Conservation (phyloP, 2,113 vertebrate genomes). For the Trogon surrucura region DNA sequence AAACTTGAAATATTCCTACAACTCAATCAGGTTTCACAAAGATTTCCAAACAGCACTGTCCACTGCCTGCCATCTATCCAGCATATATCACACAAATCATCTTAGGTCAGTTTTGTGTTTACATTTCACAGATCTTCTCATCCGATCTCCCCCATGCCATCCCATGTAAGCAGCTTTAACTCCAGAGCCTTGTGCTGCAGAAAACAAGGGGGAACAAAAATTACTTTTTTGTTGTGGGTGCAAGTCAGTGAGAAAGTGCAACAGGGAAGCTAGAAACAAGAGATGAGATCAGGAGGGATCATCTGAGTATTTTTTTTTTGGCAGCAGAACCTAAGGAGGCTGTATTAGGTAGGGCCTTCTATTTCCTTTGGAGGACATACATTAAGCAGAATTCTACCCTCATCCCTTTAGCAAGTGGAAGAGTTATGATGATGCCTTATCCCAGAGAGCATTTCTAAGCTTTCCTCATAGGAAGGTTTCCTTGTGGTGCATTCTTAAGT, state of each 20-base stretch:
- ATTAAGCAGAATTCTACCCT: not conserved
- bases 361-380: not conserved
- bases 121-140: not conserved
- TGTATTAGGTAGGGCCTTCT: not conserved
- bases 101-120: rapidly evolving
- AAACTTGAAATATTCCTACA: not conserved
- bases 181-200: not conserved
- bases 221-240: not conserved
- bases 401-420: conserved; percentile 32
- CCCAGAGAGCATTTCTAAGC: conserved; percentile 53
- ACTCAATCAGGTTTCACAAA: not conserved
- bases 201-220: not conserved
- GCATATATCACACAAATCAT: not conserved
- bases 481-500: conserved; percentile 50
- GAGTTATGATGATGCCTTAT: not conserved
- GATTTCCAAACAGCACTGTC: not conserved
- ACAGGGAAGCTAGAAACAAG: not conserved
- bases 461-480: conserved; percentile 64
- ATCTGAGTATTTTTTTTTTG: not conserved
- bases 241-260: not conserved
- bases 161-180: not conserved
- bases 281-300: not conserved
- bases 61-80: not conserved
- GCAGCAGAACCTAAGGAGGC: not conserved
- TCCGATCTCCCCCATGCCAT: rapidly evolving